Conservation (phyloP, 1,140 invertebrate species). For the Neodiprion virginianus region DNA sequence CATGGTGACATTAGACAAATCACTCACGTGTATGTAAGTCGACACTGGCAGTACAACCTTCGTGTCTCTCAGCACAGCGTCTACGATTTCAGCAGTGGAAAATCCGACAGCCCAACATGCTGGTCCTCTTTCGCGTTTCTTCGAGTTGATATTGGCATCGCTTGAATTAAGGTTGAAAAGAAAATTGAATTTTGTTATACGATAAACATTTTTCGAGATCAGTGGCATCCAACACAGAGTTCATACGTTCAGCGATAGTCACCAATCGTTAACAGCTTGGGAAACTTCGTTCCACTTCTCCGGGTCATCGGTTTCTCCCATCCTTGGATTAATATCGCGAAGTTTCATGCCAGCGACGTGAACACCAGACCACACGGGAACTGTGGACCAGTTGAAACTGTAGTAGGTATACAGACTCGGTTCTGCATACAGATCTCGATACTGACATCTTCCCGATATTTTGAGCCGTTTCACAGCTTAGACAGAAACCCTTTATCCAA, state of each 20-base stretch:
- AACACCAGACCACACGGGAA: constrained; percentile 71
- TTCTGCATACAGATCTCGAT: background rate
- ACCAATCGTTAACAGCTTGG: constrained; percentile 65
- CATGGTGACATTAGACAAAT: background rate
- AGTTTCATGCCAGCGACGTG: constrained; percentile 69
- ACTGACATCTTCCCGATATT: no score
- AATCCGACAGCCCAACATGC: constrained; percentile 64
- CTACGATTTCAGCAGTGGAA: constrained; percentile 63
- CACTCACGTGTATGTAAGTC: constrained; percentile 63
- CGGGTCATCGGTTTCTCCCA: constrained; percentile 62
- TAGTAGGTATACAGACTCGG: background rate
- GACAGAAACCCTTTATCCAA: no score
- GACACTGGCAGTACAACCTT: constrained; percentile 64
- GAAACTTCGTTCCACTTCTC: constrained; percentile 67
- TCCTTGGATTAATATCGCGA: constrained; percentile 62
- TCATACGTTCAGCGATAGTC: background rate
- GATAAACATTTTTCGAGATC: background rate
- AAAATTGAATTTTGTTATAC: background rate
- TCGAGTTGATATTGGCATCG: constrained; percentile 61
- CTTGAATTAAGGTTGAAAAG: constrained; percentile 41
- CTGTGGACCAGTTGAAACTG: constrained; percentile 45
- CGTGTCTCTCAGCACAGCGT: constrained; percentile 64
- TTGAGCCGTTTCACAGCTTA: no score
- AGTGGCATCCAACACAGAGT: no score
- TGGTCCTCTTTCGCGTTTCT: constrained; percentile 60